phyloP scores from a whole-genome alignment of 2,888 invertebrate genomes.

The Augochlorella aurata region DNA sequence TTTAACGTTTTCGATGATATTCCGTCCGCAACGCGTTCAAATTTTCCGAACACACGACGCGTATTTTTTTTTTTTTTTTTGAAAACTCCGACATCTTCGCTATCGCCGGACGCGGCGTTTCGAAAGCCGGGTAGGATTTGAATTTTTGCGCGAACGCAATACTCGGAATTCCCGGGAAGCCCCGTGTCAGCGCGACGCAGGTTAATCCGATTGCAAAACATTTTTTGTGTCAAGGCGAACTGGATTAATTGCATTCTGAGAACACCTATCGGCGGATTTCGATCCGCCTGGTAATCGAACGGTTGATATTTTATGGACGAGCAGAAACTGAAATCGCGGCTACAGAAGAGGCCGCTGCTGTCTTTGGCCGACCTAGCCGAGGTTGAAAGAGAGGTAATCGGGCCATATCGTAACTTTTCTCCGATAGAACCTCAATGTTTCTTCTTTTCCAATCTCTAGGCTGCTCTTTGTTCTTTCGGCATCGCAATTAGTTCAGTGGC shows the following conservation, averaged over 20 bases:
- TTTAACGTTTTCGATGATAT: no score
- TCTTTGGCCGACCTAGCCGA: background rate
- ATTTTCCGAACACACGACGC: no score
- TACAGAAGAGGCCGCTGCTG: background rate
- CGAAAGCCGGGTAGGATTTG: background rate
- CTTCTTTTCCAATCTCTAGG: background rate
- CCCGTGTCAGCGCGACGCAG: background rate
- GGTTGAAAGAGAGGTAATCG: background rate
- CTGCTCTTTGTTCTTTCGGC: slow-evolving; percentile 31
- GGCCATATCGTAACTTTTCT: background rate
- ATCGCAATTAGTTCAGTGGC: slow-evolving; percentile 56
- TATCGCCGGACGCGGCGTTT: background rate
- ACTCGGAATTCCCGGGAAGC: background rate
- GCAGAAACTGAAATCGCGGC: no score
- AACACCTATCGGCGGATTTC: background rate
- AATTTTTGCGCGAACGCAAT: background rate
- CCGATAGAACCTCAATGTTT: slow-evolving; percentile 7
- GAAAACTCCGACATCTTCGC: background rate
- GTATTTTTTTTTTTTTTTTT: no score
- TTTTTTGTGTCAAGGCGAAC: background rate
- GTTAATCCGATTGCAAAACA: slow-evolving; percentile 5
- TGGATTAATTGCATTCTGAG: slow-evolving; percentile 5
- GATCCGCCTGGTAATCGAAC: background rate
- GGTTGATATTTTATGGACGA: background rate
- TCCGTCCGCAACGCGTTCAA: no score